A percentile compares a stretch with the other conserved stretches of the same genome.
Conservation (phyloP, 2,888 invertebrate genomes). For the Emmelina monodactyla region DNA sequence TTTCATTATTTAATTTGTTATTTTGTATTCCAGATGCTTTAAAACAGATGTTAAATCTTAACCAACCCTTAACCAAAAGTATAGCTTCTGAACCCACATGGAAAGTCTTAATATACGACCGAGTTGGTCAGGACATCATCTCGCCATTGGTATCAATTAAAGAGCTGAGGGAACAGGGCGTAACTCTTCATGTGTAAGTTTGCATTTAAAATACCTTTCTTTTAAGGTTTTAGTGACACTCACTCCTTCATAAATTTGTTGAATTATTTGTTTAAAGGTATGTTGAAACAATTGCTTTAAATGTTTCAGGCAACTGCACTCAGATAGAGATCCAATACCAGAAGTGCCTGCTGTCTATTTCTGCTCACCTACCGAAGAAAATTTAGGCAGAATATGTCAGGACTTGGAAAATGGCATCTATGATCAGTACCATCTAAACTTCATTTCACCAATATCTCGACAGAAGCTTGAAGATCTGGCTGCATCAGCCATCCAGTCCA, state of each 20-base stretch:
- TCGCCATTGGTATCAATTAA: conserved; percentile 96
- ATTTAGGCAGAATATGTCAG: conserved; percentile 91
- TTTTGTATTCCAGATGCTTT: conserved; percentile 74
- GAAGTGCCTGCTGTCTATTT: conserved; percentile 99
- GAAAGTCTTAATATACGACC: conserved; percentile 97
- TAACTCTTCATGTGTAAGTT: conserved; percentile 95
- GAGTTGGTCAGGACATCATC: conserved; percentile 97
- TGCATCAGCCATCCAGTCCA: conserved; percentile 87
- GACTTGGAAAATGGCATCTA: conserved; percentile 89
- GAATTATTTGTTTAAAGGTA: too few relatives aligned
- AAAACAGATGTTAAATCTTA: conserved; percentile 95
- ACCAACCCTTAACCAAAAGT: conserved; percentile 79
- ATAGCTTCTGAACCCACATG: conserved; percentile 88
- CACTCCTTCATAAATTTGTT: too few relatives aligned
- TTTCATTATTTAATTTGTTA: conserved; percentile 3
- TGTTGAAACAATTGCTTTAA: not conserved
- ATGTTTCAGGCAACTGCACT: conserved; percentile 79
- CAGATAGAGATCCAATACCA: conserved; percentile 90
- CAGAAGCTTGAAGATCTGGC: conserved; percentile 96
- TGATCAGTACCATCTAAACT: conserved; percentile 95
- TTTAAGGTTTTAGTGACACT: too few relatives aligned
- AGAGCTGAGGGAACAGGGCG: conserved; percentile 93
- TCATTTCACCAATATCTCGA: conserved; percentile 93
- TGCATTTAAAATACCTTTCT: conserved; percentile 5
- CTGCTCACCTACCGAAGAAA: conserved; percentile 95